phyloP scores from a whole-genome alignment of 2,888 invertebrate genomes.

The Amphiduros pacificus region DNA sequence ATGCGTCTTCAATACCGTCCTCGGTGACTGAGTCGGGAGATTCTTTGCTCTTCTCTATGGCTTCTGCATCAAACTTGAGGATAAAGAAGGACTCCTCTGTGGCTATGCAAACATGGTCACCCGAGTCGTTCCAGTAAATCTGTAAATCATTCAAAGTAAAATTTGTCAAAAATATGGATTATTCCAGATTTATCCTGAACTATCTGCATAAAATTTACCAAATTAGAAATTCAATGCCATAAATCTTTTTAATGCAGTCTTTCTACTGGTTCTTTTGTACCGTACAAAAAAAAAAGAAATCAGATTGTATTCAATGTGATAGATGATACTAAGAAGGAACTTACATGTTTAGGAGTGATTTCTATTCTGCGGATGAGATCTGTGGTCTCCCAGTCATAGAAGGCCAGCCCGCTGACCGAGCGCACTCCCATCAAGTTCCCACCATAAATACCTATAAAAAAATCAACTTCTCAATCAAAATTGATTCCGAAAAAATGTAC shows the following conservation, averaged over 20 bases:
- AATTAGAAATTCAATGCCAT: too few species aligned
- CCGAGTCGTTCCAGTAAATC: constrained; percentile 95
- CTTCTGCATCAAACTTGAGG: constrained; percentile 81
- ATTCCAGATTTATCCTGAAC: too few species aligned
- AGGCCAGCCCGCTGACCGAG: constrained; percentile 87
- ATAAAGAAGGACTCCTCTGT: constrained; percentile 96
- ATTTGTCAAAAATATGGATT: too few species aligned
- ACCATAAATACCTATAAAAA: constrained; percentile 76
- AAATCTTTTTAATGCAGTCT: too few species aligned
- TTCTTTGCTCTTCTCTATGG: constrained; percentile 74
- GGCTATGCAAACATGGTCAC: constrained; percentile 88
- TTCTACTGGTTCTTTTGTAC: too few species aligned
- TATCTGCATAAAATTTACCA: too few species aligned
- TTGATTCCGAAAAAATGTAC: too few species aligned
- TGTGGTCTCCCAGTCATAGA: constrained; percentile 96
- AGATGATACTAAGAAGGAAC: constrained; percentile 22
- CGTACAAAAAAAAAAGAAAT: not conserved
- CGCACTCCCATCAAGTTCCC: constrained; percentile 88
- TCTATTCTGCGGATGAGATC: constrained; percentile 93
- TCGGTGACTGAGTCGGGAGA: constrained; percentile 76
- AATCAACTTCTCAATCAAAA: not conserved
- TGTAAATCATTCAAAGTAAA: too few species aligned
- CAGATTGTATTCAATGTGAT: not conserved
- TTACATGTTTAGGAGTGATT: constrained; percentile 83
- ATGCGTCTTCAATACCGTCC: constrained; percentile 87